Evolutionary conservation across 2,113 vertebrate species (phyloP), one percentile per base, ranked within the genome.

Genomic region (Clarias macrocephalus): DNA sequence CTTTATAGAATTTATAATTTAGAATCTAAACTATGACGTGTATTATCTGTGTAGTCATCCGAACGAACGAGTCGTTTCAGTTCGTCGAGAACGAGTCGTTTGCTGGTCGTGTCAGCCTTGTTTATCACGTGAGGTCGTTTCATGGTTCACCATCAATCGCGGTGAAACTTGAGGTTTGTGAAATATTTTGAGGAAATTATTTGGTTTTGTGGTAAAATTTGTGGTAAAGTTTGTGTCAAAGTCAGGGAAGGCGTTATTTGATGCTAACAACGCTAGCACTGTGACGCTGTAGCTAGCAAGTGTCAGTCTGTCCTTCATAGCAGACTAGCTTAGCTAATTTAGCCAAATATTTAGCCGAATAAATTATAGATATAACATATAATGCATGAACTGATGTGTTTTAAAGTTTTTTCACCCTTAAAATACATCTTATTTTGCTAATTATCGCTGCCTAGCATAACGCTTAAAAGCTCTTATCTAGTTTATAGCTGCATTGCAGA

Each of bases 161-260:
- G 54, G 70, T 85, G 37, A 70, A 19, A 42, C 25, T 12, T 37
- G 28, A 89, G 88, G 88, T 87, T 84, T 66, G 86, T 87, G 60
- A 42, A 68, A 52, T 68, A 72, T 37, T 87, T 75, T 15, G 21
- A 2, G 57, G 48, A 81, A 57, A 80, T 18, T 59, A 10, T 0
- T 15, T 30, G 0, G 3, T 59, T 48, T 48, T 48, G 48, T 48
- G 48, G 48, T 48, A 48, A 48, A 48, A 19, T 52, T 73, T 21
- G 12, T 23, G 23, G 3, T 75, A 15, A 76, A 76, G 13, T 13
- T 21, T n/a, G 10, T n/a, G 19, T 48, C 23, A 12, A 37, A 42
- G 3, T 5, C 19, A 72, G 68, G 68, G 8, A 21, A 1, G 7
- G 7, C 16, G 48, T 57, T 18, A 19, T 57, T 2, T 10, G 2